These are phyloP conservation scores for Ceyx cyanopectus DNA, from an alignment of 2,113 vertebrate species.

Conservation along the genomic window DNA sequence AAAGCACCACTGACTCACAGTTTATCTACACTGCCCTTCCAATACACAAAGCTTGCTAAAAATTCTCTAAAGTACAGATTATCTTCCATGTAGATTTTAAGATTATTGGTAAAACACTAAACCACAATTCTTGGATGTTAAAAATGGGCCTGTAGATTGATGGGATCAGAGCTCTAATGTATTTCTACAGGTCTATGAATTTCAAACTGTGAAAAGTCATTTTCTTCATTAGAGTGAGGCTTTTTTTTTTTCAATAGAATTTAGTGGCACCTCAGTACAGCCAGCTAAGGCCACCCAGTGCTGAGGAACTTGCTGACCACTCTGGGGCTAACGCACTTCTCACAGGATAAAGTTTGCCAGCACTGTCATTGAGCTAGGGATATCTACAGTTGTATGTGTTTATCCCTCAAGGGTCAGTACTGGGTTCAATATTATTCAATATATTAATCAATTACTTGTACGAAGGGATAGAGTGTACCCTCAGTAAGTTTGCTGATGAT, in stretches of 20 bases:
- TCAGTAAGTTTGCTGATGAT: no score
- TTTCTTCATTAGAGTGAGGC: not conserved
- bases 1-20: not conserved
- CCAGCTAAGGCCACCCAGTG: not conserved
- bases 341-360: not conserved
- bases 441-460: no score
- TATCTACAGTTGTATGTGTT: no score
- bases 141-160: not conserved
- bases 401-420: no score
- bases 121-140: not conserved
- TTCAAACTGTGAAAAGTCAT: not conserved
- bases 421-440: no score
- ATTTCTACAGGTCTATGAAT: not conserved
- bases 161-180: rapidly evolving
- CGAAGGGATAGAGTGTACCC: no score
- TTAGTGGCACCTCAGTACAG: not conserved
- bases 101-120: not conserved
- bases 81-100: not conserved
- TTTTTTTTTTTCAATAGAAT: not conserved
- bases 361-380: not conserved
- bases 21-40: not conserved
- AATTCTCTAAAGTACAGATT: not conserved
- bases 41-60: not conserved
- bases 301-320: not conserved
- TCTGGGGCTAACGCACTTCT: not conserved